A percentile compares a stretch with the other conserved stretches of the same genome.
Conservation (phyloP, 2,797 vertebrate genomes). For the Pseudocheirus occidentalis region DNA sequence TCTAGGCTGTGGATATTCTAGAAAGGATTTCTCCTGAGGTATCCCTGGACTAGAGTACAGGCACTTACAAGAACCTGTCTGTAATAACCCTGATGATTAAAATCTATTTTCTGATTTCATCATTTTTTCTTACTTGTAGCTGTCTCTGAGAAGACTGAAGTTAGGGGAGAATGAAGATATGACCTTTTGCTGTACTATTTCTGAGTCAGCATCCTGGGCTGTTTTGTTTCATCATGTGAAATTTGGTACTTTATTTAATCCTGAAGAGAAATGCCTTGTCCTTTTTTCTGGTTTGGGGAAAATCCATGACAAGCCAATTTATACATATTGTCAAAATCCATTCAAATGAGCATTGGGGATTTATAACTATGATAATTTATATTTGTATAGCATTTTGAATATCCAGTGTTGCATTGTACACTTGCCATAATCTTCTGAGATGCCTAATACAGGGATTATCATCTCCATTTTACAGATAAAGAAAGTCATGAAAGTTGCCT, state of each 20-base stretch:
- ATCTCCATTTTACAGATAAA: not conserved
- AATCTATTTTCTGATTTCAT: not conserved
- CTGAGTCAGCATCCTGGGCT: not conserved
- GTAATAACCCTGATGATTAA: not conserved
- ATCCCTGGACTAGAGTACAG: not conserved
- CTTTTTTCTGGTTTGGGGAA: not conserved
- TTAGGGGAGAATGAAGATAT: not conserved
- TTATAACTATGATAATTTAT: not conserved
- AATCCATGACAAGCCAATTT: not conserved
- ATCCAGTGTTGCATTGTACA: not conserved
- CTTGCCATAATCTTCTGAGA: not conserved
- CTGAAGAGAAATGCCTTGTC: not conserved
- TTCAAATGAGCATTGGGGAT: not conserved
- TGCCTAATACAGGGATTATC: not conserved
- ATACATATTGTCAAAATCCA: not conserved
- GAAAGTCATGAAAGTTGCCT: not conserved
- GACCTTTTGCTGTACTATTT: not conserved
- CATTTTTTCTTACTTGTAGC: not conserved
- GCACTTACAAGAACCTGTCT: not conserved
- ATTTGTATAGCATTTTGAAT: not conserved
- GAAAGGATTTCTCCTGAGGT: not conserved
- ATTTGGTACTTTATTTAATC: constrained; percentile 35
- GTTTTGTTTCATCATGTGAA: not conserved
- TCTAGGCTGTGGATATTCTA: not conserved
- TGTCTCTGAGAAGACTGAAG: not conserved